Evolutionary conservation across 2,113 vertebrate genomes (phyloP).

Genomic region (Syngnathus floridae): DNA sequence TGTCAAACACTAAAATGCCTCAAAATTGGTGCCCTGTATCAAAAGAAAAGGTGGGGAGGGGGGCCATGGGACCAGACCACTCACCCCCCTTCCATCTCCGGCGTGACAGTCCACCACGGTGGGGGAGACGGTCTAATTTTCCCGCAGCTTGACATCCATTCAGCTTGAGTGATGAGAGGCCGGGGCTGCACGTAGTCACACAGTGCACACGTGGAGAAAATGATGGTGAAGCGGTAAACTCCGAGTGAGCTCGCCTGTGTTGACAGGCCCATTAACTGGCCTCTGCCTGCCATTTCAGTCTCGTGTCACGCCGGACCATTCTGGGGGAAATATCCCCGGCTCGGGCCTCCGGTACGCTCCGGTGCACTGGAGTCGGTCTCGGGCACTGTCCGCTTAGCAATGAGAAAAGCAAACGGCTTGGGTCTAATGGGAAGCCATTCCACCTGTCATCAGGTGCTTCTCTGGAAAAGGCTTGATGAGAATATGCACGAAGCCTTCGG

Average conservation of each 20-base stretch:
- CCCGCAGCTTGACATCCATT: slow-evolving; percentile 63
- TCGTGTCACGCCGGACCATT: slow-evolving; percentile 49
- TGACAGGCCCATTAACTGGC: slow-evolving; percentile 64
- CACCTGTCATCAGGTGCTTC: slow-evolving; percentile 39
- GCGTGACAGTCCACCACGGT: slow-evolving; percentile 57
- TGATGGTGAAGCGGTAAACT: slow-evolving; percentile 51
- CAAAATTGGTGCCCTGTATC: slow-evolving; percentile 49
- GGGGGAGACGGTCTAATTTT: slow-evolving; percentile 69
- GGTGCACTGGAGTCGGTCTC: slow-evolving; percentile 20
- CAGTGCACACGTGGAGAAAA: slow-evolving; percentile 26
- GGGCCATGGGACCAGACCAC: slow-evolving; percentile 56
- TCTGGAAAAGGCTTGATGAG: slow-evolving; percentile 39
- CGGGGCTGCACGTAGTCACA: slow-evolving; percentile 25
- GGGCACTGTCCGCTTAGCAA: slow-evolving; percentile 45
- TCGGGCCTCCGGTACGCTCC: slow-evolving; percentile 42
- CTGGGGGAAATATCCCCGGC: slow-evolving; percentile 44
- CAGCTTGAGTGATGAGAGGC: slow-evolving; percentile 61
- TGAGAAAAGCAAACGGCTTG: slow-evolving; percentile 42
- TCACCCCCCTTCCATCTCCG: slow-evolving; percentile 52
- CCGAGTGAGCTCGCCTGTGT: slow-evolving; percentile 41
- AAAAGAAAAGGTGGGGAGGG: background rate
- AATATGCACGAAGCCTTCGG: slow-evolving; percentile 47
- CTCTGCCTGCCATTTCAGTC: slow-evolving; percentile 51
- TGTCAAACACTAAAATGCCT: slow-evolving; percentile 64
- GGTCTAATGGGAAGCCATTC: slow-evolving; percentile 44